Evolutionary conservation across 2,797 vertebrate genomes (phyloP), one percentile per base, ranked within the genome.

Genomic region (Avahi laniger): DNA sequence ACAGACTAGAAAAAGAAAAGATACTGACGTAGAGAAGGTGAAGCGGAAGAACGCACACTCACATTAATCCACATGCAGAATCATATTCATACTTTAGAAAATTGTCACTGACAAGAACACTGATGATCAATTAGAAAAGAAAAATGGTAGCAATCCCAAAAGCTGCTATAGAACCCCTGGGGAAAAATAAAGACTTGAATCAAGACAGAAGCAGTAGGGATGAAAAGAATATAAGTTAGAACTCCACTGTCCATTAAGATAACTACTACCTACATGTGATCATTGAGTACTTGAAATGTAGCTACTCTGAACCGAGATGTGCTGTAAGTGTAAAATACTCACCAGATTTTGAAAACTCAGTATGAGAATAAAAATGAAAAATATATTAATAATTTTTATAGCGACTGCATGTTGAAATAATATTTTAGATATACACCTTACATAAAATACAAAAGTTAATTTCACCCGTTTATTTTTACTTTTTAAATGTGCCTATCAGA

Each of bases 1-100:
- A 80, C 7, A 84, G 35, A 79, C 10, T 93, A 65, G 28, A 94
- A 97, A 98, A 97, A 2, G 12, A 52, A 96, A 67, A 91, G 22
- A 84, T 35, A 94, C 4, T 65, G 94, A 95, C 88, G n/a, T 0
- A 61, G 65, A 81, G 30, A 13, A 78, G 52, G 2, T 91, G 33
- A 96, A 83, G 63, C 33, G 80, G 20, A 90, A 85, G 48, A 85
- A 86, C 41, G 26, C 5, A 59, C 26, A 72, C 35, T 73, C 72
- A 96, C 63, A 80, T 73, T 59, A 93, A 84, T 59, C 88, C 38
- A 83, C 43, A 93, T 33, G 9, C 50, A 78, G 33, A 89, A 46
- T 69, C 30, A 72, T n/a, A 61, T 48, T 87, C 59, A 63, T 80
- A 70, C 54, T 89, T 96, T 84, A 80, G 43, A 93, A 96, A 96